A percentile compares a stretch with the other conserved stretches of the same genome.
phyloP scores from a whole-genome alignment of 2,113 vertebrate species.

The Epinephelus cyanopodus region DNA sequence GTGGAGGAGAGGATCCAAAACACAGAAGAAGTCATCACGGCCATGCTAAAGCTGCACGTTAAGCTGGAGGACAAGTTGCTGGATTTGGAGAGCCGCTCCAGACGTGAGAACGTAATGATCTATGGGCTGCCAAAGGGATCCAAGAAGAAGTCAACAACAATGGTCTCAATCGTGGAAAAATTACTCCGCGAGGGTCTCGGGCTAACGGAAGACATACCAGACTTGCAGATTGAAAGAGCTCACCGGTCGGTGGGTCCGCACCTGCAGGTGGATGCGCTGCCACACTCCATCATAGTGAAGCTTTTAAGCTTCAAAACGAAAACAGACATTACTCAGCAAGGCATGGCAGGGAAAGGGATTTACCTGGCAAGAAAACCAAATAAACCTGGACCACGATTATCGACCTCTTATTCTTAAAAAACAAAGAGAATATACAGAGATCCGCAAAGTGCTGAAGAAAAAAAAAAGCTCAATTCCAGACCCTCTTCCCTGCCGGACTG shows the following conservation, averaged over 20 bases:
- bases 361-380: no score
- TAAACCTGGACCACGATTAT: no score
- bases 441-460: no score
- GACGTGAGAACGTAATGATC: neutral
- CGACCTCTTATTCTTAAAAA: no score
- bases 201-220: fast-evolving
- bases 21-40: neutral
- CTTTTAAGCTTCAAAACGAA: no score
- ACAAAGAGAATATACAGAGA: no score
- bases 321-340: no score
- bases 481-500: no score
- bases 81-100: neutral
- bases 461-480: no score
- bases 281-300: no score
- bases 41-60: neutral
- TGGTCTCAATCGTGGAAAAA: neutral
- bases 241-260: neutral
- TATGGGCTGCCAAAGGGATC: neutral
- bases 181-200: neutral
- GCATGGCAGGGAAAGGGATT: no score
- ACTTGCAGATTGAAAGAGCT: neutral
- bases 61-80: neutral
- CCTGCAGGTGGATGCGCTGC: no score
- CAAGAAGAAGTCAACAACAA: neutral
- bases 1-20: neutral